Evolutionary conservation across 1,140 invertebrate genomes (phyloP).

Genomic region (Aphis gossypii): DNA sequence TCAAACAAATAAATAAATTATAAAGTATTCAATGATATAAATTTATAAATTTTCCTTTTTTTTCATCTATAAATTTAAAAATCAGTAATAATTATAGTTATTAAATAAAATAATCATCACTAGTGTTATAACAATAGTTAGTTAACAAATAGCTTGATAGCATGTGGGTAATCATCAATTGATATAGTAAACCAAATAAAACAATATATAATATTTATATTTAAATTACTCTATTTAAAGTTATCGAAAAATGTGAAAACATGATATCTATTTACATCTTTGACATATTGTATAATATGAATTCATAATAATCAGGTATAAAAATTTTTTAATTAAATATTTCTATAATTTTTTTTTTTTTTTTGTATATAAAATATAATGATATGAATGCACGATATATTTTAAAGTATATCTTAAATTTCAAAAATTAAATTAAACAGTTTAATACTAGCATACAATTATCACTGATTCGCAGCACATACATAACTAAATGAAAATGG

Average conservation of each 20-base stretch:
- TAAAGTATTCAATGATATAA: neutral
- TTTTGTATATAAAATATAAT: neutral
- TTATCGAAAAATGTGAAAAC: neutral
- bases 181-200: neutral
- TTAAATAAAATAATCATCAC: no score
- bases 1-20: neutral
- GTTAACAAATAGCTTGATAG: neutral
- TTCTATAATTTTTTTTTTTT: neutral
- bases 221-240: neutral
- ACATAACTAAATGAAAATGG: neutral
- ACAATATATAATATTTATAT: no score
- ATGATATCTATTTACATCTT: neutral
- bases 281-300: neutral
- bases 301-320: neutral
- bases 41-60: neutral
- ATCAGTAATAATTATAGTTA: neutral
- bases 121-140: neutral
- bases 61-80: neutral
- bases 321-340: neutral
- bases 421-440: neutral
- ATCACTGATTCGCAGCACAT: no score
- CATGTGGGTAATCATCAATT: neutral
- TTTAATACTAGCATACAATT: neutral
- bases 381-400: neutral
- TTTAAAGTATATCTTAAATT: no score